phyloP scores from a whole-genome alignment of 2,113 vertebrate species.

The Pungitius pungitius region DNA sequence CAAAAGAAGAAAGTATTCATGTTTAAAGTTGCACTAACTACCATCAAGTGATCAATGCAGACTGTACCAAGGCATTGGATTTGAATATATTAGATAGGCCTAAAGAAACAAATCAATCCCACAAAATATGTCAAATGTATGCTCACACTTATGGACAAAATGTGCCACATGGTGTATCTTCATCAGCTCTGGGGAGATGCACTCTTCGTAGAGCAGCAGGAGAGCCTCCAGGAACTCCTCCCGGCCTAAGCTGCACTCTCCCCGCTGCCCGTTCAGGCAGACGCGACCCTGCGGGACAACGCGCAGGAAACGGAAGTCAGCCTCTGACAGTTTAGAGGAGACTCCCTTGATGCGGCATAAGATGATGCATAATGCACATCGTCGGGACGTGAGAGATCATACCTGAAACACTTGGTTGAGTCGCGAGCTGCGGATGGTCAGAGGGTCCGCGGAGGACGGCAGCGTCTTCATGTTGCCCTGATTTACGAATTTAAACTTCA shows the following conservation, averaged over 20 bases:
- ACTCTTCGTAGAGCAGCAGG: slow-evolving; percentile 91
- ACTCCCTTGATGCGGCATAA: neutral
- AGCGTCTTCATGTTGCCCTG: slow-evolving; percentile 70
- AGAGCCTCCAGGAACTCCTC: slow-evolving; percentile 93
- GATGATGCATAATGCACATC: no score
- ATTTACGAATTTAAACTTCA: slow-evolving; percentile 93
- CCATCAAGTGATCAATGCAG: neutral
- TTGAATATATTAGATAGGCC: neutral
- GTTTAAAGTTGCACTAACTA: neutral
- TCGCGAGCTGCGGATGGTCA: slow-evolving; percentile 86
- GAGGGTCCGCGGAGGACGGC: slow-evolving; percentile 77
- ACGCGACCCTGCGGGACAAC: slow-evolving; percentile 84
- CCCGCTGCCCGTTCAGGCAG: slow-evolving; percentile 80
- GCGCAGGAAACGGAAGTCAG: slow-evolving; percentile 27
- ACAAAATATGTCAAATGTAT: neutral
- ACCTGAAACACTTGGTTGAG: slow-evolving; percentile 95
- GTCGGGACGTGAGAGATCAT: slow-evolving; percentile 2
- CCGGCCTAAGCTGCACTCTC: slow-evolving; percentile 81
- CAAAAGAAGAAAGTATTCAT: neutral
- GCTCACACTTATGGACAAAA: slow-evolving; percentile 95
- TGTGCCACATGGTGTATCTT: slow-evolving; percentile 89
- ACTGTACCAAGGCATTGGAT: neutral
- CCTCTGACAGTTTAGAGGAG: neutral
- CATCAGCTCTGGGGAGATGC: slow-evolving; percentile 89
- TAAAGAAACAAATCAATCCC: neutral